A percentile compares a stretch with the other conserved stretches of the same genome.
Evolutionary conservation across 1,140 invertebrate species (phyloP).

Genomic region (Hyles vespertilio): DNA sequence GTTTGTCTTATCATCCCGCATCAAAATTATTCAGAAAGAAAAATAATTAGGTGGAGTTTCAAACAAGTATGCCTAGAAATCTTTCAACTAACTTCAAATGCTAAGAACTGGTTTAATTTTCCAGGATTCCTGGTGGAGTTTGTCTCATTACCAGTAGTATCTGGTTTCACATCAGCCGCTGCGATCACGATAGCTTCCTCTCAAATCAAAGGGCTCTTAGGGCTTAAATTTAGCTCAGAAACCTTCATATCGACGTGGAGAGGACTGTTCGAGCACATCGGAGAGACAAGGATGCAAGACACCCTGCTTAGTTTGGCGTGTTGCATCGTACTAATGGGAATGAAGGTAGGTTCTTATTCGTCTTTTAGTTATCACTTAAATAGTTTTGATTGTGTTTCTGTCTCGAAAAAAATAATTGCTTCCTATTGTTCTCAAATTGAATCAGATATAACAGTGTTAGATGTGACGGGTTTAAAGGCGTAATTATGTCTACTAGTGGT

Average conservation of each 20-base stretch:
- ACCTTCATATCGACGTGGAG: slow-evolving; percentile 79
- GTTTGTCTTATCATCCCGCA: too few species aligned
- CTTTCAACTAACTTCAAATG: too few species aligned
- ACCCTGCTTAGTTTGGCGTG: slow-evolving; percentile 80
- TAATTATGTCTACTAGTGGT: too few species aligned
- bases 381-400: too few species aligned
- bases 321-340: slow-evolving; percentile 77
- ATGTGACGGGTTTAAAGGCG: too few species aligned
- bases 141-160: slow-evolving; percentile 89
- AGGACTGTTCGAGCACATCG: slow-evolving; percentile 75
- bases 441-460: too few species aligned
- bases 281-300: slow-evolving; percentile 76
- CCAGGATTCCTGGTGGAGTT: slow-evolving; percentile 91
- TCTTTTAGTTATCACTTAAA: too few species aligned
- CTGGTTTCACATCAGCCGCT: slow-evolving; percentile 91
- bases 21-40: too few species aligned
- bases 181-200: slow-evolving; percentile 89
- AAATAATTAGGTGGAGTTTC: too few species aligned
- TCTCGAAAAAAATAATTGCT: too few species aligned
- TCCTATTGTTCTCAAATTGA: too few species aligned
- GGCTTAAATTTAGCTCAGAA: slow-evolving; percentile 79
- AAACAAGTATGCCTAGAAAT: too few species aligned
- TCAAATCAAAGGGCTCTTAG: slow-evolving; percentile 86
- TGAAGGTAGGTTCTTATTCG: slow-evolving; percentile 76
- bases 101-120: slow-evolving; percentile 19